Conservation (phyloP, 2,113 vertebrate species). For the Stegostoma tigrinum region DNA sequence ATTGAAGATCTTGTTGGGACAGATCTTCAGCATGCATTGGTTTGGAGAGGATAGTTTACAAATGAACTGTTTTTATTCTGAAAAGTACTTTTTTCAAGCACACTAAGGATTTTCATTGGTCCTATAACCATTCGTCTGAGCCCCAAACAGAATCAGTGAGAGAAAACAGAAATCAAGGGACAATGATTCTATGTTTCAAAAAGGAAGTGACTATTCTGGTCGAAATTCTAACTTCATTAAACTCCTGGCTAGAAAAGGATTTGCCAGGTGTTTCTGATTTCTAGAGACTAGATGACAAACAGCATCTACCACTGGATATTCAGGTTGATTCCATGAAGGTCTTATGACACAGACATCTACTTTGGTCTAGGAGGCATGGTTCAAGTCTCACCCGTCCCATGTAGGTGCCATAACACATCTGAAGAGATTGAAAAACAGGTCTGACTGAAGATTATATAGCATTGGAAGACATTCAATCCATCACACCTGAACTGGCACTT, state of each 20-base stretch:
- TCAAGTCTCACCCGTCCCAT: no score
- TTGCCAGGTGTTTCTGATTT: not conserved
- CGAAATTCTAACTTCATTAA: not conserved
- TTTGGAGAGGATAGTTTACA: not conserved
- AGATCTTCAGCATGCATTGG: not conserved
- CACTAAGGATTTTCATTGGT: no score
- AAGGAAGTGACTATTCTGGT: not conserved
- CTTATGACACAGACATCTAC: no score
- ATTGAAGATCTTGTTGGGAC: not conserved
- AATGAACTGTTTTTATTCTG: not conserved
- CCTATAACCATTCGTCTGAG: no score
- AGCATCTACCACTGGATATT: not conserved
- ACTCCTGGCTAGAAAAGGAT: not conserved
- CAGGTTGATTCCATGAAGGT: not conserved
- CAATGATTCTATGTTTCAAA: not conserved
- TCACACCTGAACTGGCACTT: not conserved
- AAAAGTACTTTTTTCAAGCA: not conserved
- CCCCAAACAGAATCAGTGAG: not conserved
- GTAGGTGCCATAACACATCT: no score
- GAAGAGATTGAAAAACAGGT: no score
- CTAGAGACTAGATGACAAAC: not conserved
- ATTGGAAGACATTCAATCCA: not conserved
- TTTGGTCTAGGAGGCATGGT: no score
- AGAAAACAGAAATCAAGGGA: not conserved
- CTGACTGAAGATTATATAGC: not conserved